These are phyloP conservation scores for Ooceraea biroi DNA, from an alignment of 1,140 invertebrate genomes.

Conservation along the genomic window DNA sequence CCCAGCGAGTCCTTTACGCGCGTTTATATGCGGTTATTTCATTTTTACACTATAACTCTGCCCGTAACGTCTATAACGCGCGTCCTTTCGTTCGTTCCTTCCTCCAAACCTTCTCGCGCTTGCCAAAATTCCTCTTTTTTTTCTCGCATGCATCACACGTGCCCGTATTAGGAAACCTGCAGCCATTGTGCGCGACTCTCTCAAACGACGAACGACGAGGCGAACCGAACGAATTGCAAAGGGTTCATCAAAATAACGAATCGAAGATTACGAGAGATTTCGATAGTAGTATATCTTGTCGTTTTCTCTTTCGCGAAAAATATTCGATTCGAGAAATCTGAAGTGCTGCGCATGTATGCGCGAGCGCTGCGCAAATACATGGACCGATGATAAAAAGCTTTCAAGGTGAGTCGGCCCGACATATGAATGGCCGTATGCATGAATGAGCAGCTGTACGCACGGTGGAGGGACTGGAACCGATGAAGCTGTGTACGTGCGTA, in stretches of 20 bases:
- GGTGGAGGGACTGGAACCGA: conserved; percentile 40
- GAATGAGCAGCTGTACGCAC: conserved; percentile 78
- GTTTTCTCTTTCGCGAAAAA: neutral
- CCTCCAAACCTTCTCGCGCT: conserved; percentile 55
- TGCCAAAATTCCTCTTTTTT: conserved; percentile 79
- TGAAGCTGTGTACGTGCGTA: conserved; percentile 53
- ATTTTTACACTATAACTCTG: conserved; percentile 53
- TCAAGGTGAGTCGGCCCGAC: conserved; percentile 82
- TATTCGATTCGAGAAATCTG: neutral
- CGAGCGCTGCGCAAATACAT: conserved; percentile 45
- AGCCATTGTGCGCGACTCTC: conserved; percentile 79
- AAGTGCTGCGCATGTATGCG: neutral
- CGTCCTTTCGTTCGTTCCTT: conserved; percentile 45
- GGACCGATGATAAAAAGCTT: conserved; percentile 76
- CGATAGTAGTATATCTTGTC: no score
- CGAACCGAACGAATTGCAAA: conserved; percentile 52
- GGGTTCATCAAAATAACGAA: conserved; percentile 46
- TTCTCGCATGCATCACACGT: conserved; percentile 63
- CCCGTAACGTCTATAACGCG: conserved; percentile 49
- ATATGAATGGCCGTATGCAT: conserved; percentile 84
- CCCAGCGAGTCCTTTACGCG: no score
- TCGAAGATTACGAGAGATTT: conserved; percentile 48
- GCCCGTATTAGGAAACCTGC: conserved; percentile 83
- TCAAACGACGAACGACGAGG: conserved; percentile 60
- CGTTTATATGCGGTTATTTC: conserved; percentile 50